Evolutionary conservation across 2,113 vertebrate genomes (phyloP), one percentile per base, ranked within the genome.

Genomic region (Prochilodus magdalenae): DNA sequence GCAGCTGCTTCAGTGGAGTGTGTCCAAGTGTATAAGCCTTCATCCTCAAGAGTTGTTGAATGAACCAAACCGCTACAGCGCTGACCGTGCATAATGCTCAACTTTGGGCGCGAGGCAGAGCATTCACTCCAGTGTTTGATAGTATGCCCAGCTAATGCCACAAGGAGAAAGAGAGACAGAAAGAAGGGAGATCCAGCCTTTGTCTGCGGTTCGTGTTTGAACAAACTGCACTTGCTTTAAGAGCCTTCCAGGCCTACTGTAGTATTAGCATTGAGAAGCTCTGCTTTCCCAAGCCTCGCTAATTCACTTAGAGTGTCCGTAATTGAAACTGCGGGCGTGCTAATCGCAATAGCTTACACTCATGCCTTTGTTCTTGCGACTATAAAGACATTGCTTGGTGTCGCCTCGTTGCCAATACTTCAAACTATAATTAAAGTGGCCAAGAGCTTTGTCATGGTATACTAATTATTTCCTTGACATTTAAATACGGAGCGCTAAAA

Each of bases 31-130:
- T 1, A 24, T 44, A 40, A 70, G 22, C 66, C 36, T 40, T 11
- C 22, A 44, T 40, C 66, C 66, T 44, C 66, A 22, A 44, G 69
- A 49, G 63, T 44, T 55, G 51, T 16, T 71, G 84, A 89, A 91
- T 75, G 81, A 86, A 79, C 73, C 47, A 60, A 86, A 80, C 73
- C 73, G 77, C 86, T 87, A 79, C 30, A 85, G 63, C 77, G 83
- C 76, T 88, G 85, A 86, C 78, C 73, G 27, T 83, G 84, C 74
- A 86, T 81, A 88, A 89, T 59, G 77, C 63, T 59, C 18, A 44
- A 62, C 83, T 69, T 72, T 80, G 59, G 51, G 74, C 63, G 72
- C 65, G 30, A 20, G 55, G 62, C 30, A 55, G 71, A 14, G 16
- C 15, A 14, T 63, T 30, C 36, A 44, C 67, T 71, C 29, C 66